Evolutionary conservation across 2,888 invertebrate genomes (phyloP).

Genomic region (Tyria jacobaeae): DNA sequence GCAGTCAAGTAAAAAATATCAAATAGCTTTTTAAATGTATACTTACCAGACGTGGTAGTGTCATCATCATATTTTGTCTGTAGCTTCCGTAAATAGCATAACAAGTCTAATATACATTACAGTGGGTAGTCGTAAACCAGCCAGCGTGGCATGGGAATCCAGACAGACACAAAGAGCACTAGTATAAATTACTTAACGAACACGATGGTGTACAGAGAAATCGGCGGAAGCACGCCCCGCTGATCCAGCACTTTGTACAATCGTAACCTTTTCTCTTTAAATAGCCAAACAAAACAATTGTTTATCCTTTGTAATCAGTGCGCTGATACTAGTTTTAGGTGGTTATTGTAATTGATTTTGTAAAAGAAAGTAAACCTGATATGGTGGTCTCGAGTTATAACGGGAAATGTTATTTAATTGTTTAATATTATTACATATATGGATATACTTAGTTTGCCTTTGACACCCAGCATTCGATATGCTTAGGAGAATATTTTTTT

Average conservation of each 20-base stretch:
- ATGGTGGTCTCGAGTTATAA: too few relatives aligned
- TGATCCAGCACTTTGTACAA: constrained; percentile 45
- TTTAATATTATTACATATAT: too few relatives aligned
- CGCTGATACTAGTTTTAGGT: constrained; percentile 7
- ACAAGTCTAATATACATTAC: neutral
- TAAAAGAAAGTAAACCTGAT: constrained; percentile 5
- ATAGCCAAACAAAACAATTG: constrained; percentile 18
- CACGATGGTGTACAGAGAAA: constrained; percentile 53
- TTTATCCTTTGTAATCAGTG: constrained; percentile 29
- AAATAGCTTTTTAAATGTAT: too few relatives aligned
- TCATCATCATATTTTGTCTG: neutral
- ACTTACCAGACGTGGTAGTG: neutral
- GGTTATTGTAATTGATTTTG: constrained; percentile 12
- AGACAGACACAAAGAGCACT: constrained; percentile 45
- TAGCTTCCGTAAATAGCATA: neutral
- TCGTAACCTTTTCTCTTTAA: constrained; percentile 49
- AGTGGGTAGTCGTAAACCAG: constrained; percentile 22
- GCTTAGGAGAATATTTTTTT: too few relatives aligned
- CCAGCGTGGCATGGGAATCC: constrained; percentile 40
- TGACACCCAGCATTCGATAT: too few relatives aligned
- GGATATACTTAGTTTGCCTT: too few relatives aligned
- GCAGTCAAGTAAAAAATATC: too few relatives aligned
- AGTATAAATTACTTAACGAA: constrained; percentile 49
- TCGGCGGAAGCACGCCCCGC: constrained; percentile 58
- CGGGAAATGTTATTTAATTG: too few relatives aligned